These are phyloP conservation scores for Itoplectis maculator DNA, from an alignment of 2,888 invertebrate species.

Conservation along the genomic window DNA sequence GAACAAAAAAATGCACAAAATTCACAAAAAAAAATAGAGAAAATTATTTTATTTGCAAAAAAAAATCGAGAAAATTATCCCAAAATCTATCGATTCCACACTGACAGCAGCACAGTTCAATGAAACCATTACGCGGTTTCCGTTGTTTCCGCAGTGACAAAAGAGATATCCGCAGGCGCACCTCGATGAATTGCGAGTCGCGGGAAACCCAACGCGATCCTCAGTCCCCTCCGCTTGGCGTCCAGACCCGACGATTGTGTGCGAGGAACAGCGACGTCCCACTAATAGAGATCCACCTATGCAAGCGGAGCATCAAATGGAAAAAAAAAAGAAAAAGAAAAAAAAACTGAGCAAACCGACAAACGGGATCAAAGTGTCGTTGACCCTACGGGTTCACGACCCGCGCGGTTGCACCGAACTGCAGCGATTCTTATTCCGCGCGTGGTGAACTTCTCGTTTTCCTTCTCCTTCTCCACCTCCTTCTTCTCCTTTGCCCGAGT, in stretches of 20 bases:
- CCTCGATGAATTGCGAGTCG: slow-evolving; percentile 38
- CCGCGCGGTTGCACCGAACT: slow-evolving; percentile 44
- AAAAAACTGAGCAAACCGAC: too few species aligned
- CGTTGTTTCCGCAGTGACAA: slow-evolving; percentile 58
- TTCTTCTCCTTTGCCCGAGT: neutral
- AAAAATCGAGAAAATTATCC: too few species aligned
- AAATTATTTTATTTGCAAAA: too few species aligned
- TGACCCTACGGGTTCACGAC: slow-evolving; percentile 58
- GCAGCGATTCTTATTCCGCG: slow-evolving; percentile 24
- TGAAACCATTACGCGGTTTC: slow-evolving; percentile 33
- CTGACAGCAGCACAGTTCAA: neutral
- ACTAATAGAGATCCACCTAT: slow-evolving; percentile 39
- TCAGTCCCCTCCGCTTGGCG: neutral
- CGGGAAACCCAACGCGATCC: slow-evolving; percentile 44
- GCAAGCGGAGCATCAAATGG: slow-evolving; percentile 23
- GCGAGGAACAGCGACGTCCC: neutral
- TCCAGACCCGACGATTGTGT: neutral
- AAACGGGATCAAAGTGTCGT: slow-evolving; percentile 51
- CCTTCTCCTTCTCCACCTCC: neutral
- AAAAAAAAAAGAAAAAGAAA: slow-evolving; percentile 25
- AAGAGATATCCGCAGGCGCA: slow-evolving; percentile 67
- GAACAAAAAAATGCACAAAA: too few species aligned
- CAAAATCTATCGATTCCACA: slow-evolving; percentile 9
- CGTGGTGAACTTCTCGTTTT: slow-evolving; percentile 19
- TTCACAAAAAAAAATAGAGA: too few species aligned